A percentile compares a stretch with the other conserved stretches of the same genome.
phyloP scores from a whole-genome alignment of 2,797 vertebrate genomes.

The Thunnus albacares region DNA sequence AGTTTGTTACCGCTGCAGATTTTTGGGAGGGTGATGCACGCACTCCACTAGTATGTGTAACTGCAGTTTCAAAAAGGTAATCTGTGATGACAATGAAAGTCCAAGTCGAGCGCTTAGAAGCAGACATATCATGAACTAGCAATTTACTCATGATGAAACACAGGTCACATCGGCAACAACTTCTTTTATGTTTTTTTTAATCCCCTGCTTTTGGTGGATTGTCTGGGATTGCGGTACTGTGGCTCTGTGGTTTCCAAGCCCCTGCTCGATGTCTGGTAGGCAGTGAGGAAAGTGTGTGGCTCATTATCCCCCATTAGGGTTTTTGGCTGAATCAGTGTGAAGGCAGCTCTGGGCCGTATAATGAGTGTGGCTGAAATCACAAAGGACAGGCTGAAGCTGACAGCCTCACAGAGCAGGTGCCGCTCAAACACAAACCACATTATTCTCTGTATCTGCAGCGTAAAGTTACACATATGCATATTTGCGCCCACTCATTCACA shows the following conservation, averaged over 20 bases:
- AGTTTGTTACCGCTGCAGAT: slow-evolving; percentile 6
- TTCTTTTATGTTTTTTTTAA: slow-evolving; percentile 16
- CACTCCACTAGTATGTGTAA: slow-evolving; percentile 1
- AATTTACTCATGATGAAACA: slow-evolving; percentile 25
- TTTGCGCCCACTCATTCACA: slow-evolving; percentile 1
- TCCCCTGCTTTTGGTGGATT: background rate
- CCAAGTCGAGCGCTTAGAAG: background rate
- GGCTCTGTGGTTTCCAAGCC: slow-evolving; percentile 52
- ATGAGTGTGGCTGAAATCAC: slow-evolving; percentile 78
- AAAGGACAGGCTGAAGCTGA: slow-evolving; percentile 68
- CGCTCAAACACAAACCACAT: slow-evolving; percentile 45
- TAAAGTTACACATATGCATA: slow-evolving; percentile 4
- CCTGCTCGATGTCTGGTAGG: slow-evolving; percentile 61
- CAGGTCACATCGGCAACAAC: slow-evolving; percentile 15
- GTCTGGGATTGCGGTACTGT: slow-evolving; percentile 40
- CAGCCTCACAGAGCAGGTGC: slow-evolving; percentile 71
- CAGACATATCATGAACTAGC: background rate
- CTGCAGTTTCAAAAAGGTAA: slow-evolving; percentile 3
- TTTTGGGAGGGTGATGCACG: background rate
- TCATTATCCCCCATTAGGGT: slow-evolving; percentile 83
- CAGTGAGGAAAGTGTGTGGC: slow-evolving; percentile 67
- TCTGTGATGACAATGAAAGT: slow-evolving; percentile 3
- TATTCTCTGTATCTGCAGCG: slow-evolving; percentile 32
- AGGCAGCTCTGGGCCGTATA: slow-evolving; percentile 75
- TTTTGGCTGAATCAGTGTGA: slow-evolving; percentile 77